phyloP scores from a whole-genome alignment of 1,140 invertebrate species.

The Zaprionus kolodkinae region DNA sequence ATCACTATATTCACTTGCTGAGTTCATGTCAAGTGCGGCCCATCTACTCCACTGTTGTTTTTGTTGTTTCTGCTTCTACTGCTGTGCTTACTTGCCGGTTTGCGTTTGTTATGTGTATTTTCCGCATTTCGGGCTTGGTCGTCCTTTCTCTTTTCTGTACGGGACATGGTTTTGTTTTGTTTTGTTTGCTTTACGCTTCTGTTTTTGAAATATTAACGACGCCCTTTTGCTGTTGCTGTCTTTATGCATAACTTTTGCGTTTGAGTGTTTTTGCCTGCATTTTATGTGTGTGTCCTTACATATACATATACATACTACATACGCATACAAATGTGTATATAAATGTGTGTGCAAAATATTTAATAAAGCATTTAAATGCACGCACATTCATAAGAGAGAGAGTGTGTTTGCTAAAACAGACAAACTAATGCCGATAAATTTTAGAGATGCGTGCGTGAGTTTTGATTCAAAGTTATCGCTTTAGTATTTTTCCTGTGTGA shows the following conservation, averaged over 20 bases:
- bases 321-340: background rate
- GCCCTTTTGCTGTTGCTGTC: constrained; percentile 75
- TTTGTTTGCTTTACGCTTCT: constrained; percentile 54
- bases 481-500: background rate
- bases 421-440: background rate
- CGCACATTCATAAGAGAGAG: background rate
- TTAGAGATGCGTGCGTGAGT: constrained; percentile 5
- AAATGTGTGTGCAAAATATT: background rate
- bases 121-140: constrained; percentile 43
- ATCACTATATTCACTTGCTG: constrained; percentile 39
- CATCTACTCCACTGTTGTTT: constrained; percentile 61
- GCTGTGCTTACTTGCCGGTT: constrained; percentile 31
- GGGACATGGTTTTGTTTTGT: constrained; percentile 10
- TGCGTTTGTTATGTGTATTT: constrained; percentile 39
- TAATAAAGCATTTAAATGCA: constrained; percentile 8
- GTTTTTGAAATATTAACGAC: constrained; percentile 82
- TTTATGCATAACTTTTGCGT: constrained; percentile 69
- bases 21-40: constrained; percentile 54
- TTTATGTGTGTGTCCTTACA: constrained; percentile 55
- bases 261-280: constrained; percentile 75
- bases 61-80: constrained; percentile 38
- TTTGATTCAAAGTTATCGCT: background rate
- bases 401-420: background rate
- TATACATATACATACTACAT: background rate
- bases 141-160: background rate